phyloP scores from a whole-genome alignment of 2,113 vertebrate species.

The Odocoileus virginianus region DNA sequence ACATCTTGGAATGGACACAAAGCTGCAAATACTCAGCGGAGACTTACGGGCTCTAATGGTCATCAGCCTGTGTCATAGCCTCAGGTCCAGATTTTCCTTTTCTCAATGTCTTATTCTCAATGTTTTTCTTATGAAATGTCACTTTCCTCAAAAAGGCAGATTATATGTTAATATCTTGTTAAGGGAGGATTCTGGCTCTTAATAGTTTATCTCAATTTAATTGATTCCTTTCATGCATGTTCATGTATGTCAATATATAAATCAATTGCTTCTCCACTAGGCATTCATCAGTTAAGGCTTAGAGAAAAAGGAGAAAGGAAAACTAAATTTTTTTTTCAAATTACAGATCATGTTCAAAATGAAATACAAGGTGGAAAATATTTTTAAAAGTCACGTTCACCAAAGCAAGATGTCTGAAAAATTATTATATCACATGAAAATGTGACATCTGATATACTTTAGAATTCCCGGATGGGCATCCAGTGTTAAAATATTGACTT shows the following conservation, averaged over 20 bases:
- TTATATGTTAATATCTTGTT: background rate
- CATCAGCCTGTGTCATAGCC: background rate
- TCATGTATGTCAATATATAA: background rate
- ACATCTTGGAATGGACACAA: background rate
- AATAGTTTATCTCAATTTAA: background rate
- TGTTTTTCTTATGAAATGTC: background rate
- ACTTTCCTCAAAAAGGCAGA: background rate
- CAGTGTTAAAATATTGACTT: background rate
- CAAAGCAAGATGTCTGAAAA: background rate
- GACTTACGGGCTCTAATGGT: fast-evolving
- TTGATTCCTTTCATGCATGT: background rate
- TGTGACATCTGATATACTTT: background rate
- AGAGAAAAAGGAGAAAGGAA: background rate
- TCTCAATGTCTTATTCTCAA: background rate
- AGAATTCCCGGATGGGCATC: background rate
- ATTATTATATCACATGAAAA: background rate
- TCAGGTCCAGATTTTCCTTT: background rate
- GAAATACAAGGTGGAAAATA: background rate
- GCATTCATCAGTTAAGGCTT: background rate
- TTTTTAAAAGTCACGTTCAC: background rate
- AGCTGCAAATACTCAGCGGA: background rate
- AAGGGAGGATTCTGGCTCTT: background rate
- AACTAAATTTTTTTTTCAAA: background rate
- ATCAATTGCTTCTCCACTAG: background rate
- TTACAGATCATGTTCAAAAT: background rate